Evolutionary conservation across 1,140 invertebrate species (phyloP), one percentile per base, ranked within the genome.

Genomic region (Aricia agestis): DNA sequence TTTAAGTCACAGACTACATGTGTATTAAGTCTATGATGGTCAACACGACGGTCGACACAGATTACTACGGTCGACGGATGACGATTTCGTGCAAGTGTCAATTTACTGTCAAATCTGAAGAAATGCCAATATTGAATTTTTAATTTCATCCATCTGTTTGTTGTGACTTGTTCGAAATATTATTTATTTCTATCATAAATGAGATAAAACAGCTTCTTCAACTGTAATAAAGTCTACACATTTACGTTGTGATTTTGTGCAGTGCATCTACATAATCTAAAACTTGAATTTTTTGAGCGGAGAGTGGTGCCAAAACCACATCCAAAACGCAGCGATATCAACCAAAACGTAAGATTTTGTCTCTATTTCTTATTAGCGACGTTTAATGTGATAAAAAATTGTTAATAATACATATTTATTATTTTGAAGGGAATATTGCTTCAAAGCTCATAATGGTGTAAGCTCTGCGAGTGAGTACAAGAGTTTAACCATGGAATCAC

Each of bases 371-470:
- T 36, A 36, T 36, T 7, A 6, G 36, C 6, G 36, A 36, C 36
- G 36, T 36, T 36, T n/a, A n/a, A 36, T 36, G 36, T 36, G 6
- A 4, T 36, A 36, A 6, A 36, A 36, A 36, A 9, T 36, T 36
- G 9, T 7, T 36, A 3, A 36, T 36, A 36, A 36, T 36, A 36
- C 36, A 1, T 7, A 11, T 45, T 52, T 13, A 52, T 52, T 52
- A 1, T 15, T 15, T 52, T 52, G 45, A 13, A 52, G 45, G 36
- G 9, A 52, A 52, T 15, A 52, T 52, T 52, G 13, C 45, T 3
- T 52, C 45, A 9, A 52, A 52, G 45, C 45, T 52, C 45, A 86
- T 86, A 86, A 89, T 90, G 82, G 82, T 82, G 77, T 83, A 83
- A 81, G 77, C 61, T 32, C 74, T 77, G 45, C 61, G 74, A 61